Percentiles rank a stretch among this genome's conserved stretches.
phyloP scores from a whole-genome alignment of 23 tunicate species.

The Trididemnum clinides region DNA sequence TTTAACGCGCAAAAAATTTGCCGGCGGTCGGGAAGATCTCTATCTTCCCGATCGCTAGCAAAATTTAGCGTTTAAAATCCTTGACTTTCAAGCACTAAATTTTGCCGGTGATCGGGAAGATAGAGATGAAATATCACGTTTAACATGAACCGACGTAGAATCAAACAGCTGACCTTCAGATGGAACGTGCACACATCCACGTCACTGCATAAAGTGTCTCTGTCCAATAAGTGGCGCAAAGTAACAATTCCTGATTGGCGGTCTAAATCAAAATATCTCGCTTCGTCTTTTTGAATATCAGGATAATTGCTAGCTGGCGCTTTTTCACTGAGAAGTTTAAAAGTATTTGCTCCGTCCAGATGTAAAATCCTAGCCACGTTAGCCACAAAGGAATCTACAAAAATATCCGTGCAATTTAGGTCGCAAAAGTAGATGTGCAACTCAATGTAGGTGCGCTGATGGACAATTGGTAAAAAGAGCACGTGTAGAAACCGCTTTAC shows the following conservation, averaged over 20 bases:
- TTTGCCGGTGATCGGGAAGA: too few species aligned
- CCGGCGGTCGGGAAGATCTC: too few species aligned
- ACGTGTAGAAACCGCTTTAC: too few species aligned
- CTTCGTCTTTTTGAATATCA: neutral
- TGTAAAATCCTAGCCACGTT: neutral
- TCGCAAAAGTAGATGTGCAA: too few species aligned
- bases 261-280: conserved; percentile 37
- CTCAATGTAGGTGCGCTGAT: too few species aligned
- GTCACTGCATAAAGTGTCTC: conserved; percentile 56
- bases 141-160: neutral
- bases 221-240: conserved; percentile 37
- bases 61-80: too few species aligned
- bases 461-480: too few species aligned
- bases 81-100: too few species aligned
- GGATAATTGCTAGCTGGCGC: neutral
- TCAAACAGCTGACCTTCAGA: conserved; percentile 34
- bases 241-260: conserved; percentile 36
- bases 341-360: neutral
- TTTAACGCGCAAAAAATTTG: too few species aligned
- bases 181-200: conserved; percentile 36
- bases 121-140: too few species aligned
- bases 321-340: conserved; percentile 24
- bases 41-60: too few species aligned
- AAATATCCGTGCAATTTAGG: too few species aligned
- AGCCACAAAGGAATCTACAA: conserved; percentile 41